Base-by-base conservation (phyloP, 1,140 invertebrate genomes). In the Drosophila baimaii region DNA sequence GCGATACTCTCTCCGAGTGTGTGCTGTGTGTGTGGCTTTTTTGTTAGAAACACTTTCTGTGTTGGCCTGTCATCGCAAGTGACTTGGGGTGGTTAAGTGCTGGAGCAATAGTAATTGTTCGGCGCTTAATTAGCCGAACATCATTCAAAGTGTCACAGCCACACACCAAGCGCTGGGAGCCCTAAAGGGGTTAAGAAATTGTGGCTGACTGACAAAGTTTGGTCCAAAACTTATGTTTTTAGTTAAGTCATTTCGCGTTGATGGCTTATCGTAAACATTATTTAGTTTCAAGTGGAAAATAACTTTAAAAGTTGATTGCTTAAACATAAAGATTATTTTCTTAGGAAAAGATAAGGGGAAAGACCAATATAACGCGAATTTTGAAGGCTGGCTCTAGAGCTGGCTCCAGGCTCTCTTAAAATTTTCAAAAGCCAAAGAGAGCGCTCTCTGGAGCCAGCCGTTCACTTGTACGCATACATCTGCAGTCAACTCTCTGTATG, bases 11-110 rank as follows among this genome's bases (percentile, higher is more conserved):
- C 29, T 13, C 41, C 37, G 23, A 43, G 58, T 51, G 43, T 31
- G 55, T 66, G 61, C n/a, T 56, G 49, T 64, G 35, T 29, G 17
- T 39, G 39, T 46, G 72, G 49, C 39, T 62, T 79, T 63, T 71
- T 88, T 86, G 83, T 77, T 89, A 80, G 79, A 88, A 88, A 88
- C 84, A 88, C 83, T 88, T 88, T 88, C 79, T 77, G 79, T 88
- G 83, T 89, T 78, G 65, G 77, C 49, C 77, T 88, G 83, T 89
- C 83, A 88, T 57, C 72, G 75, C 57, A 82, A 88, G 68, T 72
- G 80, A 89, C 83, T 77, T 57, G 44, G 41, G 74, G 70, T 86
- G 68, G 66, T 76, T 85, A 76, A 76, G 61, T 76, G 70, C 61
- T 56, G 25, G 44, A 19, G 44, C 33, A 65, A 71, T 73, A 43